Evolutionary conservation across 2,797 vertebrate species (phyloP), one percentile per base, ranked within the genome.

Genomic region (Pseudomugil gertrudae): DNA sequence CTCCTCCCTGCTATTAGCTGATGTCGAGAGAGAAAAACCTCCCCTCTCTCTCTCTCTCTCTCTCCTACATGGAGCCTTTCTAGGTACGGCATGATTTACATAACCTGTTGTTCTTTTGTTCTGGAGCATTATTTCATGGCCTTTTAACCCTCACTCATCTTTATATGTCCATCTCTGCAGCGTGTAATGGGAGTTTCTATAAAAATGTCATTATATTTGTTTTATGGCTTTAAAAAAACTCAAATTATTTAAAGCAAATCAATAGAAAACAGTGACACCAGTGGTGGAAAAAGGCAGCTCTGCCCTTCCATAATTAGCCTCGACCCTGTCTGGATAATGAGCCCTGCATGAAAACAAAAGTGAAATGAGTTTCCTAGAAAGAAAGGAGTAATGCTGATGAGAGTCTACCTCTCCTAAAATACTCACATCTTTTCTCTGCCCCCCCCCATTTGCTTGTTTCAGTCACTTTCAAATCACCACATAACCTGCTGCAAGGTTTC

Each of bases 1-100:
- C 19, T 51, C 57, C 69, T 70, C 82, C 75, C 75, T 81, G 69
- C 79, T 70, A 81, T 83, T 84, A 79, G 83, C 74, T 65, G 51
- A 74, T 64, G 75, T 70, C 69, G 60, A 76, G 62, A 33, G 10
- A 47, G 45, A 57, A 43, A 72, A 36, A 52, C 47, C 6, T 19
- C 19, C 14, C 6, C 56, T 29, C 26, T 55, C 55, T 10, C 61
- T 21, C 43, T 45, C 43, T 45, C 43, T 21, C n/a, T 21, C 43
- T 45, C 40, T 45, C 40, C 7, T 19, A 45, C 40, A 45, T 45
- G 6, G 19, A 45, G 47, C 23, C 69, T 51, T 58, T 76, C 69
- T 21, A 66, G 65, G 65, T 27, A 40, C 62, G 64, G 53, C 74
- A 74, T 78, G 57, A 64, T 63, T 69, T 69, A 57, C 66, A 50